phyloP scores from a whole-genome alignment of 2,113 vertebrate species.

The Desmodus rotundus region DNA sequence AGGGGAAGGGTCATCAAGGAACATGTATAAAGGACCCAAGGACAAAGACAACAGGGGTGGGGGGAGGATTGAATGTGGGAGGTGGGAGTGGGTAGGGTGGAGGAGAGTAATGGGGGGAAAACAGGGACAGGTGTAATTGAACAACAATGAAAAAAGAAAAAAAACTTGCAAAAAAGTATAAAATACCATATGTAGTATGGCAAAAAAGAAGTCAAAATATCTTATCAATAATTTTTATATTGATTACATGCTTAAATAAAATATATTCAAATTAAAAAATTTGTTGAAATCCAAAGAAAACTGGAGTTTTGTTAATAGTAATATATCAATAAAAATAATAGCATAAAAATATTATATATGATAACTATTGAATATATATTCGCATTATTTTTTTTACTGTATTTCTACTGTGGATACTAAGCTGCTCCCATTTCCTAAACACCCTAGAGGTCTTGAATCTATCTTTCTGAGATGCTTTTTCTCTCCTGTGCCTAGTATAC shows the following conservation, averaged over 20 bases:
- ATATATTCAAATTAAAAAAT: not conserved
- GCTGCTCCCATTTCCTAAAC: not conserved
- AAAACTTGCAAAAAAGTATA: no score
- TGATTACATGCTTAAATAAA: not conserved
- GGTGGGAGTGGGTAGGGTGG: no score
- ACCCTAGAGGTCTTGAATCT: not conserved
- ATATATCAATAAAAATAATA: no score
- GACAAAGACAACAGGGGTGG: no score
- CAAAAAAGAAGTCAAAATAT: not conserved
- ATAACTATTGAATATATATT: not conserved
- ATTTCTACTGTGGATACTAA: not conserved
- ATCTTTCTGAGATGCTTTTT: not conserved
- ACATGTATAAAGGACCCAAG: no score
- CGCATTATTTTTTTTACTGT: not conserved
- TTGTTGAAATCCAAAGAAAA: no score
- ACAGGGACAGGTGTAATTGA: no score
- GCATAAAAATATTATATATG: not conserved
- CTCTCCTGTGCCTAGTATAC: not conserved
- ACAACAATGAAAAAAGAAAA: no score
- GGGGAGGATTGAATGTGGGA: no score
- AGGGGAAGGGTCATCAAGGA: no score
- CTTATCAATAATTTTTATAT: not conserved
- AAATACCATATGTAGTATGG: not conserved
- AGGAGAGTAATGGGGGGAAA: no score
- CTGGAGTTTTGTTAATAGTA: no score